phyloP scores from a whole-genome alignment of 2,888 invertebrate species.

The Drosophila longiperda region DNA sequence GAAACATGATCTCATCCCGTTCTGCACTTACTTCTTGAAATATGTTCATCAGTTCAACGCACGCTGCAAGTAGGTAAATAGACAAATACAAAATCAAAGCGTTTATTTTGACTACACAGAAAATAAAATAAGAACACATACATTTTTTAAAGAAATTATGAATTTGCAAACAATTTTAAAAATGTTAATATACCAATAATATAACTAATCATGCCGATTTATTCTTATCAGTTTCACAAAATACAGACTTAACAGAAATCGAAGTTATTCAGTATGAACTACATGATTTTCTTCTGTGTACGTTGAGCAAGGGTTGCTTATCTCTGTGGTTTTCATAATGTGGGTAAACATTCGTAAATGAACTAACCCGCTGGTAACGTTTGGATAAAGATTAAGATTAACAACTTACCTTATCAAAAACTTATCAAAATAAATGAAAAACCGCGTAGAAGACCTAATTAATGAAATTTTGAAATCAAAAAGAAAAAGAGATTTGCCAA shows the following conservation, averaged over 20 bases:
- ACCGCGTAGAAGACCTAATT: neutral
- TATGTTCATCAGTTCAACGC: conserved; percentile 23
- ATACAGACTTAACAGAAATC: neutral
- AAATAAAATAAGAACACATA: neutral
- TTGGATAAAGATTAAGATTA: conserved; percentile 17
- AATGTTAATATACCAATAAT: neutral
- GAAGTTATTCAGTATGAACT: neutral
- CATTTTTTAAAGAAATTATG: neutral
- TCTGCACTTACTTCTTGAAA: conserved; percentile 2
- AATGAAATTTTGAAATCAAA: neutral
- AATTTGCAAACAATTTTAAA: neutral
- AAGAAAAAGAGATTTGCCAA: neutral
- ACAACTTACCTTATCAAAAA: conserved; percentile 15
- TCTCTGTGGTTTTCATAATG: conserved; percentile 22
- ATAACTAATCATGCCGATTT: neutral
- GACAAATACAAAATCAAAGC: conserved; percentile 2
- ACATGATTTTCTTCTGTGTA: neutral
- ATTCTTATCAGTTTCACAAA: neutral
- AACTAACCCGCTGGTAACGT: neutral
- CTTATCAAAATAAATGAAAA: conserved; percentile 10
- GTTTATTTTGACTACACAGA: conserved; percentile 1
- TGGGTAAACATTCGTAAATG: conserved; percentile 17
- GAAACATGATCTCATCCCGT: conserved; percentile 66
- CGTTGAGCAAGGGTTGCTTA: conserved; percentile 54
- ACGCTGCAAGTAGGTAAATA: conserved; percentile 37